phyloP scores from a whole-genome alignment of 2,797 vertebrate species.

The Thunnus albacares region DNA sequence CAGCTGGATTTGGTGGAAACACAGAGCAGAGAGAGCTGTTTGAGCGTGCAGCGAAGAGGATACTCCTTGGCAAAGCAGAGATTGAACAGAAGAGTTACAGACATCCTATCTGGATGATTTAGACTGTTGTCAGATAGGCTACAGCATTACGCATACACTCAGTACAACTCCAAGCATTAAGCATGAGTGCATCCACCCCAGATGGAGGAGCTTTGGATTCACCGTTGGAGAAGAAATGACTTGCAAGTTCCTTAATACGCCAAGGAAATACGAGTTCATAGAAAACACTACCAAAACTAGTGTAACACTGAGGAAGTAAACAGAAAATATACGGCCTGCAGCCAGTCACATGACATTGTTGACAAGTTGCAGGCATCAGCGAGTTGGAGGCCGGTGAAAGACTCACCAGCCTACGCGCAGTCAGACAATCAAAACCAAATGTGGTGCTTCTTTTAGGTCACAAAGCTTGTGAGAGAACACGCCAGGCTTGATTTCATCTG shows the following conservation, averaged over 20 bases:
- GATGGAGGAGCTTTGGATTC: neutral
- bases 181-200: neutral
- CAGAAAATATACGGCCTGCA: slow-evolving; percentile 5
- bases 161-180: neutral
- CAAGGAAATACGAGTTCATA: slow-evolving; percentile 14
- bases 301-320: slow-evolving; percentile 10
- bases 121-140: neutral
- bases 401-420: slow-evolving; percentile 9
- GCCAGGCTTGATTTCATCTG: slow-evolving; percentile 20
- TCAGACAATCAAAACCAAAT: slow-evolving; percentile 48
- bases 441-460: slow-evolving; percentile 27
- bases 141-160: neutral
- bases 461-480: slow-evolving; percentile 13
- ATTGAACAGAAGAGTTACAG: neutral
- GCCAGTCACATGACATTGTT: slow-evolving; percentile 56
- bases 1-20: slow-evolving; percentile 31
- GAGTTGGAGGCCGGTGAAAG: slow-evolving; percentile 15
- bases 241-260: slow-evolving; percentile 5
- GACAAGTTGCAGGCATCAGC: slow-evolving; percentile 45
- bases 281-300: slow-evolving; percentile 6
- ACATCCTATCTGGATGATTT: neutral
- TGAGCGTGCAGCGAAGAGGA: slow-evolving; percentile 2
- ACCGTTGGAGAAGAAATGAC: neutral
- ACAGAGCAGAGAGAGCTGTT: slow-evolving; percentile 18
- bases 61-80: neutral